Conservation (phyloP, 2,113 vertebrate genomes). For the Prionailurus bengalensis region DNA sequence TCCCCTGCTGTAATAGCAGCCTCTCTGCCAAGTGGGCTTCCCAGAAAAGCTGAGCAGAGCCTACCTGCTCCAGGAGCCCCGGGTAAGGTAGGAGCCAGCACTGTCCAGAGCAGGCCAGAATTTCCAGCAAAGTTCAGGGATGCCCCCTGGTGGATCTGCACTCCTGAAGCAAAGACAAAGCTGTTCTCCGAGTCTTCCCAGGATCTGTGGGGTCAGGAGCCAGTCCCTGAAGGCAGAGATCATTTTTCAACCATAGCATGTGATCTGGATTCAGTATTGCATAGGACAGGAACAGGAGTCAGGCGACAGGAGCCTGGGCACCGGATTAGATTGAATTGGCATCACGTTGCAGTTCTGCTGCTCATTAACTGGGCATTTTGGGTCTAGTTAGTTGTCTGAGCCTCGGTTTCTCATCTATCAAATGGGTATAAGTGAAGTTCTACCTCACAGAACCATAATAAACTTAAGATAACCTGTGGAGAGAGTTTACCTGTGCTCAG, state of each 20-base stretch:
- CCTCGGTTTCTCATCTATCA: background rate
- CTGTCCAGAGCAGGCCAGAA: background rate
- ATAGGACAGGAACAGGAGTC: background rate
- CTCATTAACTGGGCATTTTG: background rate
- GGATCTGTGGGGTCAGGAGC: accelerated
- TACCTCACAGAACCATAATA: background rate
- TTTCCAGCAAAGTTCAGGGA: constrained; percentile 71
- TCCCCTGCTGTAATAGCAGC: background rate
- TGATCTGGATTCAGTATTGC: background rate
- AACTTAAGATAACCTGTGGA: background rate
- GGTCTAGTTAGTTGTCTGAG: background rate
- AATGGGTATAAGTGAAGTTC: background rate
- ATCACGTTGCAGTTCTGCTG: background rate
- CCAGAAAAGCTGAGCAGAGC: background rate
- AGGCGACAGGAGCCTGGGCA: background rate
- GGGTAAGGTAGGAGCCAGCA: background rate
- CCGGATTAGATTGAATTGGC: background rate
- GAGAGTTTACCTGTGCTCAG: no score
- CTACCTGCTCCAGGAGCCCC: background rate
- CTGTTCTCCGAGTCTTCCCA: background rate
- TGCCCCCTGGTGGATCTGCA: constrained; percentile 86
- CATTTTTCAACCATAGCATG: background rate
- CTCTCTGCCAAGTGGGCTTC: background rate
- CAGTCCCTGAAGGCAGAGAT: background rate
- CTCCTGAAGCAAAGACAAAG: background rate